These are phyloP conservation scores for Rhagoletis zephyria DNA, from an alignment of 1,140 invertebrate species.

Conservation along the genomic window DNA sequence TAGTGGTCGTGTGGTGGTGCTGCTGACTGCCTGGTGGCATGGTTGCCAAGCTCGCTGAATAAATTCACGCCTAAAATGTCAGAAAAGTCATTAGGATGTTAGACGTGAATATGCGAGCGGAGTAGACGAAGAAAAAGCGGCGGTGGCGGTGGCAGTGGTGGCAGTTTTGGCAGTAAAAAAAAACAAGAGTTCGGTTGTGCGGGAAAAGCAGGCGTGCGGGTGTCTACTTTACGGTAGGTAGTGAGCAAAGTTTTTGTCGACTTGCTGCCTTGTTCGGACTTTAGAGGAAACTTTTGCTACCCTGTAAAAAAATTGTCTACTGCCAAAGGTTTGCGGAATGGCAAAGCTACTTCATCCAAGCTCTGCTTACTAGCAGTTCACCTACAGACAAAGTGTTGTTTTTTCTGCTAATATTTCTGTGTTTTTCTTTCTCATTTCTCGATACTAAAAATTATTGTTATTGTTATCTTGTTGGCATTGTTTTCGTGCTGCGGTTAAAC, in stretches of 20 bases:
- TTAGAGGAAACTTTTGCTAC: neutral
- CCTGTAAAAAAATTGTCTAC: neutral
- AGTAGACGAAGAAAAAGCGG: neutral
- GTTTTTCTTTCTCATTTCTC: neutral
- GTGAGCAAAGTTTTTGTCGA: too few relatives aligned
- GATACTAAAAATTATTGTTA: conserved; percentile 46
- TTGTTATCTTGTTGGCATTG: conserved; percentile 50
- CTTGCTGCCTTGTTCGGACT: too few relatives aligned
- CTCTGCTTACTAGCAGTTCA: neutral
- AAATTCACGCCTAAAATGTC: conserved; percentile 50
- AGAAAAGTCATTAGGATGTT: conserved; percentile 53
- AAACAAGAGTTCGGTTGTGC: neutral
- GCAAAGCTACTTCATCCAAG: neutral
- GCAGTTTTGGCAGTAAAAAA: neutral
- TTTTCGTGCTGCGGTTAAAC: conserved; percentile 33
- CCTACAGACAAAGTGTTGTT: neutral
- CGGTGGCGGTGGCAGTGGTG: neutral
- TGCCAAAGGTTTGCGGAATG: neutral
- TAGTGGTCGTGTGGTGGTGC: neutral
- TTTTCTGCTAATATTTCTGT: neutral
- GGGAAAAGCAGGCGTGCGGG: neutral
- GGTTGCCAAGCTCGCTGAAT: neutral
- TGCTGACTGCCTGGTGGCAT: neutral
- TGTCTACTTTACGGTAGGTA: too few relatives aligned
- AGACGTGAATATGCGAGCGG: neutral